Conservation (phyloP, 2,797 vertebrate species). For the Muscicapa striata region DNA sequence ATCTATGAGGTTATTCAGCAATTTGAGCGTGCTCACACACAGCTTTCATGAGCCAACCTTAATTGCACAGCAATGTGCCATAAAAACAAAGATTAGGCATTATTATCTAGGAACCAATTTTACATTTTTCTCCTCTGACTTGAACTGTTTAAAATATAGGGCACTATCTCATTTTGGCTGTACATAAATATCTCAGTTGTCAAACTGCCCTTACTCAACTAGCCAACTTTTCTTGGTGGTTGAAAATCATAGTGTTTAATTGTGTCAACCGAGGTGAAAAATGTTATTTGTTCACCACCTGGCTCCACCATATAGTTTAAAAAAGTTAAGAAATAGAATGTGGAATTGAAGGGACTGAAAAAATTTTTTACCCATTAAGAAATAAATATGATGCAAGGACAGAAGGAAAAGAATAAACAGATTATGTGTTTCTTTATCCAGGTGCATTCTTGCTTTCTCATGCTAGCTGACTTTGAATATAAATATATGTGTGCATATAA, state of each 20-base stretch:
- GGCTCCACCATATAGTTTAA: slow-evolving; percentile 12
- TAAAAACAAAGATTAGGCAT: slow-evolving; percentile 75
- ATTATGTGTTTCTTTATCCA: neutral
- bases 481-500: neutral
- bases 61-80: slow-evolving; percentile 69
- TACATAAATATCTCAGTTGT: slow-evolving; percentile 73
- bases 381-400: neutral
- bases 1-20: slow-evolving; percentile 69
- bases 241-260: slow-evolving; percentile 64
- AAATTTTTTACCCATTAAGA: slow-evolving; percentile 13
- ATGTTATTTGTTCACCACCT: slow-evolving; percentile 43
- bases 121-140: slow-evolving; percentile 80
- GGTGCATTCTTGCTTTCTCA: neutral
- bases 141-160: slow-evolving; percentile 76
- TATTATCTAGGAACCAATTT: slow-evolving; percentile 75
- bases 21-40: slow-evolving; percentile 34
- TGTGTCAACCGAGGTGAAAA: slow-evolving; percentile 50
- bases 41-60: slow-evolving; percentile 69
- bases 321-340: neutral
- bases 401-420: slow-evolving; percentile 14
- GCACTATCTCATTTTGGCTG: slow-evolving; percentile 72
- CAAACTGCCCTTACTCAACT: slow-evolving; percentile 65
- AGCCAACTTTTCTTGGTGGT: slow-evolving; percentile 56
- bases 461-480: neutral
- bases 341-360: neutral